A percentile compares a stretch with the other conserved stretches of the same genome.
Evolutionary conservation across 1,140 invertebrate species (phyloP).

Genomic region (Melitaea cinxia): DNA sequence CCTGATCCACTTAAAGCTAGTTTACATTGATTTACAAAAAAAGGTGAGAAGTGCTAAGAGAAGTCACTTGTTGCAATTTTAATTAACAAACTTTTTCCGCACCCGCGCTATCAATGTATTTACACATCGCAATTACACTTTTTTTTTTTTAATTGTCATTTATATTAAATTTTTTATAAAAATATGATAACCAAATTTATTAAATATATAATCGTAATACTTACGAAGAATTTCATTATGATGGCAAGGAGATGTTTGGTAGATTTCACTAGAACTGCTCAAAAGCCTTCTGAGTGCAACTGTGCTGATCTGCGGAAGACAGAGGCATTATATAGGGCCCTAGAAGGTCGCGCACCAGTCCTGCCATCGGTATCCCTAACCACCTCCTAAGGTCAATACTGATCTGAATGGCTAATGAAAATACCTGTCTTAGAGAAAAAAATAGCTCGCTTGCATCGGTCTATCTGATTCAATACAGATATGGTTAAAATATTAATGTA

Average conservation of each 20-base stretch:
- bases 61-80: neutral
- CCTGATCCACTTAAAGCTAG: neutral
- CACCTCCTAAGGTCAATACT: conserved; percentile 60
- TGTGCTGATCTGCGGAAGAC: conserved; percentile 59
- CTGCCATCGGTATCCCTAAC: conserved; percentile 42
- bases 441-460: conserved; percentile 38
- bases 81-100: too few relatives aligned
- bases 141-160: neutral
- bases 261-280: conserved; percentile 75
- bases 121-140: too few relatives aligned
- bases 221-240: conserved; percentile 77
- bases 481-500: conserved; percentile 59
- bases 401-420: conserved; percentile 66
- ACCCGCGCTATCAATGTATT: too few relatives aligned
- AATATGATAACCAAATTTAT: neutral
- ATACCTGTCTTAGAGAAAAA: conserved; percentile 57
- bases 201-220: conserved; percentile 45
- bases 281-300: conserved; percentile 71
- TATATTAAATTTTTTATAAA: neutral
- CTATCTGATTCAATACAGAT: conserved; percentile 40
- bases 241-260: conserved; percentile 43
- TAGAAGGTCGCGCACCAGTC: conserved; percentile 64
- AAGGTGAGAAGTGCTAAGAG: neutral
- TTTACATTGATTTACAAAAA: neutral
- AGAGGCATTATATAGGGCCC: conserved; percentile 60